These are phyloP conservation scores for Rhorus exstirpatorius DNA, from an alignment of 2,888 invertebrate genomes.

Conservation along the genomic window DNA sequence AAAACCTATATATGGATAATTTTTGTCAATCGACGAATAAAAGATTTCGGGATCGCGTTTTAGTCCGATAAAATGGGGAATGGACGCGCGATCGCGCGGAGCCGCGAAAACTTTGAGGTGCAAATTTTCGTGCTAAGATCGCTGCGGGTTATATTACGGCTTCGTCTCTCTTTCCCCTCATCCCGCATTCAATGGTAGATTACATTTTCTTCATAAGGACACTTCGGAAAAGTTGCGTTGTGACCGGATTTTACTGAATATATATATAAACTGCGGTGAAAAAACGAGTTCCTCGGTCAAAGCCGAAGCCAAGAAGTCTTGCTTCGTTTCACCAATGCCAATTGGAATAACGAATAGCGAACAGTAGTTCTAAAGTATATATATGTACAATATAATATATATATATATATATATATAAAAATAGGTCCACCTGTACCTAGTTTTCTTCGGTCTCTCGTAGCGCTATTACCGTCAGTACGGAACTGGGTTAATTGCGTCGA, in stretches of 20 bases:
- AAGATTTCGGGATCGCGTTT: background rate
- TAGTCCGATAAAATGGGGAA: constrained; percentile 14
- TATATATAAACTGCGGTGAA: constrained; percentile 2
- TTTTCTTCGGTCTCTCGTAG: constrained; percentile 48
- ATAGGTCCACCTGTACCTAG: constrained; percentile 47
- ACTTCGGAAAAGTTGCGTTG: constrained; percentile 1
- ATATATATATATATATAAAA: constrained; percentile 31
- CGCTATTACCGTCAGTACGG: constrained; percentile 58
- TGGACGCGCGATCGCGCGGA: background rate
- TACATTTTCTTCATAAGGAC: background rate
- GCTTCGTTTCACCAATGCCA: constrained; percentile 58
- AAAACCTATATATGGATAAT: constrained; percentile 45
- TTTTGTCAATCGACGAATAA: background rate
- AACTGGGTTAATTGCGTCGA: constrained; percentile 72
- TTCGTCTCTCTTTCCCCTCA: constrained; percentile 6
- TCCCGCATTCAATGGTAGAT: background rate
- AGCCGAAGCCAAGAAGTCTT: constrained; percentile 49
- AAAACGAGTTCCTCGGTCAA: constrained; percentile 51
- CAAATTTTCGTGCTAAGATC: constrained; percentile 58
- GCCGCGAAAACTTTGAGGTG: constrained; percentile 66
- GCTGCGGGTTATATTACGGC: constrained; percentile 43
- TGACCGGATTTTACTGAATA: too few species aligned
- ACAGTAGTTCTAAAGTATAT: constrained; percentile 25
- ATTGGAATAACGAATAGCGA: constrained; percentile 69
- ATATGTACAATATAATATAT: background rate